A percentile compares a stretch with the other conserved stretches of the same genome.
phyloP scores from a whole-genome alignment of 2,113 vertebrate species.

The human (Homo sapiens) region DNA sequence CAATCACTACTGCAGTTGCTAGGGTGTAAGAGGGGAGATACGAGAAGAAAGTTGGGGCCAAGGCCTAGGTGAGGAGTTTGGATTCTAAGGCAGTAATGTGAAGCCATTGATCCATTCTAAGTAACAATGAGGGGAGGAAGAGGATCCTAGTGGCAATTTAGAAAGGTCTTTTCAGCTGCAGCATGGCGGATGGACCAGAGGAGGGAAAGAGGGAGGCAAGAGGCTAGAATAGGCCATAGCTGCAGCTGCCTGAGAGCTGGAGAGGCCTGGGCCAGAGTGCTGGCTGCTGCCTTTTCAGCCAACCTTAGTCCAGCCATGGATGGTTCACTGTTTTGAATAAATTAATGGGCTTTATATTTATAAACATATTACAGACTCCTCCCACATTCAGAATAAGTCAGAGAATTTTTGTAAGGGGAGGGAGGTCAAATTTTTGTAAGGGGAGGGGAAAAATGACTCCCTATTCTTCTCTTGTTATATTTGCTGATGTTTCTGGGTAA shows the following conservation, averaged over 20 bases:
- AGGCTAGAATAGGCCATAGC: too few relatives aligned
- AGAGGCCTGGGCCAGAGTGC: not conserved
- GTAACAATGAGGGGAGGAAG: not conserved
- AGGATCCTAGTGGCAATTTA: not conserved
- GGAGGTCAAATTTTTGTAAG: not conserved
- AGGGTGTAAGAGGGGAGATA: not conserved
- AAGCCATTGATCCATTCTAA: not conserved
- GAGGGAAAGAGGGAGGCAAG: too few relatives aligned
- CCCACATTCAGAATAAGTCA: not conserved
- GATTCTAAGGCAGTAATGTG: not conserved
- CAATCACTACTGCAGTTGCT: not conserved
- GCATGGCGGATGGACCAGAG: not conserved
- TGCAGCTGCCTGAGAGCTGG: rapidly evolving
- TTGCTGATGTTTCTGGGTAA: not conserved
- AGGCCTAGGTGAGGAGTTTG: not conserved
- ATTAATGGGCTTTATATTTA: not conserved
- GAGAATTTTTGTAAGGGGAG: not conserved
- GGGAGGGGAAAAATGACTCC: not conserved
- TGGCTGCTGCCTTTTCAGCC: not conserved
- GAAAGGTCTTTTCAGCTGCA: not conserved
- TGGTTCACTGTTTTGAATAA: not conserved
- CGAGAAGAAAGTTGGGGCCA: not conserved
- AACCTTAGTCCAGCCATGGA: not conserved
- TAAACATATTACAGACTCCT: not conserved
- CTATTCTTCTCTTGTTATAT: not conserved